Base-by-base conservation (phyloP, 2,797 vertebrate genomes). In the Spea hammondii region DNA sequence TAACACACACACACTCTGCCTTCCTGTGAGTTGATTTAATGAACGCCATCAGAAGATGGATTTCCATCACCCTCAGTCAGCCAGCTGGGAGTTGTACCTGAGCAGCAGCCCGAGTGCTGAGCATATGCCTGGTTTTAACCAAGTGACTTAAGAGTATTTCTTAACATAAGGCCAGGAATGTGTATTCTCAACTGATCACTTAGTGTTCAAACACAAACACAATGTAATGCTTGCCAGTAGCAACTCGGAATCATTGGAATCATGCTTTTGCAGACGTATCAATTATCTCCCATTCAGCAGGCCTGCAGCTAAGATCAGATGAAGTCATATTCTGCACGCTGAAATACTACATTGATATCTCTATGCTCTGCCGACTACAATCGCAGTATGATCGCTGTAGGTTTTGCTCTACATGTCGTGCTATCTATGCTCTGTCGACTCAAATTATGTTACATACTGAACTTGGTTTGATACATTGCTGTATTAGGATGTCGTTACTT, bases 301-400 rank as follows among this genome's bases (percentile, higher is more conserved):
- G 12, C 65, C 10, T 48, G 46, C 65, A 68, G 47, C 47, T n/a
- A 45, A 66, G 46, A 68, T 49, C 48, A 60, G 78, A 6, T 0
- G 0, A 44, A 72, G 50, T 49, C 72, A 78, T 74, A 77, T 32
- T 65, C 13, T 76, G 77, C 4, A 59, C 4, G 4, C 71, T 77
- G 65, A 83, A 76, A 46, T 8, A 62, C 49, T 71, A 59, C 5
- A 2, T 74, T 65, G 65, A 68, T 68, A 68, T 48, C 65, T 68
- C 4, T 49, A 68, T 68, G 65, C 65, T 49, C 65, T 68, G 46
- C 45, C 65, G 45, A n/a, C 44, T 49, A n/a, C 44, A 68, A 68
- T 68, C 65, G 49, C 1, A 47, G 65, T 68, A 12, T 4, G 46
- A 68, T 49, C 46, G 6, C 4, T 68, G 46, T 46, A 68, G 65